Evolutionary conservation across 2,113 vertebrate species (phyloP).

Genomic region (Sylvia atricapilla): DNA sequence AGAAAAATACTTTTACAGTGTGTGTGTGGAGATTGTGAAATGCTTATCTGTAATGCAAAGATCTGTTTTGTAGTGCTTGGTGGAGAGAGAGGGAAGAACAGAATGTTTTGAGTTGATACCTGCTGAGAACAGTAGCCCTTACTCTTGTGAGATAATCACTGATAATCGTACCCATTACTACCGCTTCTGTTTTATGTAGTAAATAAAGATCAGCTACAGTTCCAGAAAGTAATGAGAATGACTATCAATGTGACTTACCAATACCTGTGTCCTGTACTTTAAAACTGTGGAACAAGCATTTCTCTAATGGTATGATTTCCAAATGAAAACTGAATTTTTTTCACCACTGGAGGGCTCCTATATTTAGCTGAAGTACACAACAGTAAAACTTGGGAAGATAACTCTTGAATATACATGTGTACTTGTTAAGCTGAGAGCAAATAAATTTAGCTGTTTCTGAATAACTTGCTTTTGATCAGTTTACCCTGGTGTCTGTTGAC

Average conservation of each 20-base stretch:
- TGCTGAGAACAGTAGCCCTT: neutral
- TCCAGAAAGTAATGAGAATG: neutral
- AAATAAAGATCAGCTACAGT: neutral
- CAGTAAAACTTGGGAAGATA: neutral
- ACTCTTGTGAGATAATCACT: neutral
- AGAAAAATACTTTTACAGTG: neutral
- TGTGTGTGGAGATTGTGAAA: neutral
- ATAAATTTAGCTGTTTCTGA: neutral
- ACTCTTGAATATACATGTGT: neutral
- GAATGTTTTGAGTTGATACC: neutral
- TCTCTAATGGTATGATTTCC: neutral
- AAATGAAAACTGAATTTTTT: neutral
- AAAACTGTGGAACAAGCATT: neutral
- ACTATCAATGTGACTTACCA: neutral
- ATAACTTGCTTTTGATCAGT: neutral
- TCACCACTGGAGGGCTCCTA: conserved; percentile 15
- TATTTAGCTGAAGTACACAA: neutral
- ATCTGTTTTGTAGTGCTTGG: neutral
- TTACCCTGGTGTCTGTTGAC: neutral
- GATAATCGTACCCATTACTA: neutral
- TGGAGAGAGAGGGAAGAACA: neutral
- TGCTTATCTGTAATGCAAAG: neutral
- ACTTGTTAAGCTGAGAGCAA: neutral
- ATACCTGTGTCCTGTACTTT: neutral
- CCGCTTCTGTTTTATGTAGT: neutral